Base-by-base conservation (phyloP, 2,888 invertebrate species). In the Amiota communis region DNA sequence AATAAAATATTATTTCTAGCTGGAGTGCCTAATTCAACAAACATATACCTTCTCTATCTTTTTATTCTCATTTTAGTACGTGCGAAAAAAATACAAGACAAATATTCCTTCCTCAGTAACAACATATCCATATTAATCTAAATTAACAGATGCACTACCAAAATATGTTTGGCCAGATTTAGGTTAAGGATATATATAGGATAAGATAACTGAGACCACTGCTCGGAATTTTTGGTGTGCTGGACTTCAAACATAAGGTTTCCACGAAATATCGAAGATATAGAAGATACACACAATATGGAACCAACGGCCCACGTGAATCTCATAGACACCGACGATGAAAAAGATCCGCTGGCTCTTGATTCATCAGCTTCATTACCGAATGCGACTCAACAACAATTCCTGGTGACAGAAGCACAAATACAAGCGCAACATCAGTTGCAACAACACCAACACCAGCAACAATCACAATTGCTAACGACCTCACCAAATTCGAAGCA, bases 401-500 rank as follows among this genome's bases (percentile, higher is more conserved):
- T 74, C 65, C 74, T 75, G 61, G 77, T 77, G 67, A 74, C 77
- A 65, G 75, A 77, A 36, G 76, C 20, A 72, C 75, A 11, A 73
- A 76, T 72, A 74, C 78, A 74, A 73, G 72, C 47, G 73, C 75
- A 65, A 49, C 15, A 72, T n/a, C 75, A 76, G 71, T 15, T 77
- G 59, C 65, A 47, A n/a, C 73, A 64, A n/a, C 56, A 59, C 13
- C 67, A 64, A 23, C 77, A 72, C 17, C 75, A 71, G n/a, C 74
- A 76, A 20, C 75, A 72, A 53, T 11, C 20, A 49, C 75, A 76
- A 49, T 70, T 71, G 64, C 51, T 65, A 20, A 15, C 23, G 48
- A 64, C 71, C 53, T 80, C 83, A 70, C 76, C 85, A 47, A 84
- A 80, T 56, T 92, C 94, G 87, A 96, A 96, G 91, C 96, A 95